Conservation (phyloP, 2,888 invertebrate species). For the Incurvaria masculella region DNA sequence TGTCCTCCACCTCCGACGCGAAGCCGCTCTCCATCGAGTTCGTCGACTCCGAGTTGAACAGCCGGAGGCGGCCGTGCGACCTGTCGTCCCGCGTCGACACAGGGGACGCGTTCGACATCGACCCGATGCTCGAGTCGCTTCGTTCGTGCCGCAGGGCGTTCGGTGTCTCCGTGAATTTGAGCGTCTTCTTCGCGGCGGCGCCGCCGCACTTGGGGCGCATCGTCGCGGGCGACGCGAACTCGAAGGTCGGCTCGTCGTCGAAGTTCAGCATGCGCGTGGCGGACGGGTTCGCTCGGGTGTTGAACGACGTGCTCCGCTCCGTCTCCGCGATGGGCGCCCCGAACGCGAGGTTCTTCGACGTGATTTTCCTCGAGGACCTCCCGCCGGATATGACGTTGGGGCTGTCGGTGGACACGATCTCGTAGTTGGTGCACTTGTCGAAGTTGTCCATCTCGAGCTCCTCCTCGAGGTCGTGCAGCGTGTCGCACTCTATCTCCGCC, state of each 20-base stretch:
- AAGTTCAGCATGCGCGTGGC: constrained; percentile 43
- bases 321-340: constrained; percentile 41
- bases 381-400: constrained; percentile 46
- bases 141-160: constrained; percentile 27
- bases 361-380: constrained; percentile 31
- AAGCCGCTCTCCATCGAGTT: constrained; percentile 45
- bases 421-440: constrained; percentile 45
- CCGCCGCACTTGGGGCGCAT: constrained; percentile 9
- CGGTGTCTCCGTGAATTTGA: constrained; percentile 39
- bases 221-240: constrained; percentile 39
- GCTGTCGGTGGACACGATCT: constrained; percentile 50
- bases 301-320: constrained; percentile 44
- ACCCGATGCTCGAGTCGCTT: constrained; percentile 37
- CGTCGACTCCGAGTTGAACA: constrained; percentile 37
- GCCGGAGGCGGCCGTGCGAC: constrained; percentile 19
- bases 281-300: constrained; percentile 24
- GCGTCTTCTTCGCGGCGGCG: constrained; percentile 36
- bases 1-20: constrained; percentile 45
- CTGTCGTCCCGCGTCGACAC: constrained; percentile 20
- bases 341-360: constrained; percentile 36
- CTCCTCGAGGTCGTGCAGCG: constrained; percentile 43
- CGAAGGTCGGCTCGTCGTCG: constrained; percentile 36
- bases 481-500: constrained; percentile 35
- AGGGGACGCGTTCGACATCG: constrained; percentile 27
- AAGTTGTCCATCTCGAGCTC: constrained; percentile 42